A percentile compares a stretch with the other conserved stretches of the same genome.
phyloP scores from a whole-genome alignment of 2,113 vertebrate genomes.

The Choloepus hoffmanni region DNA sequence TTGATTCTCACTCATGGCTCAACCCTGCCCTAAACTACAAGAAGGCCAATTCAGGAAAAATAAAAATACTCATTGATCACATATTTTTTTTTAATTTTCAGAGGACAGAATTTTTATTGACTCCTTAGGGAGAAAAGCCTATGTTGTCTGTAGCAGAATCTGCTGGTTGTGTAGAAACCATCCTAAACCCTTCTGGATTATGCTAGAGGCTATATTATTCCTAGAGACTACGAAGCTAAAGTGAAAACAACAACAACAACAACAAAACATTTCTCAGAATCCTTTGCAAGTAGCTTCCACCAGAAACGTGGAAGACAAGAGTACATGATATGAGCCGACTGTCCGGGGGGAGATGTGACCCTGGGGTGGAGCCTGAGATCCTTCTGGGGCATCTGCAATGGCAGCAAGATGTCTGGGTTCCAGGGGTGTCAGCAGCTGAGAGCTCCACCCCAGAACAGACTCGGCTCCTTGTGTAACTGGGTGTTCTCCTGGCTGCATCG shows the following conservation, averaged over 20 bases:
- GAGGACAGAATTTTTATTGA: background rate
- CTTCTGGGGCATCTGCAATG: background rate
- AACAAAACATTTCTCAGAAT: background rate
- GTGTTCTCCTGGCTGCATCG: background rate
- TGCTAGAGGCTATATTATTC: background rate
- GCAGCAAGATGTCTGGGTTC: background rate
- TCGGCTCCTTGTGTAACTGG: background rate
- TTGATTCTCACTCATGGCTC: background rate
- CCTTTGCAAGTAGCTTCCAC: background rate
- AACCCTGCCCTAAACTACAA: background rate
- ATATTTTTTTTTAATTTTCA: background rate
- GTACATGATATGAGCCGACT: background rate
- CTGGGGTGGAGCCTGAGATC: background rate
- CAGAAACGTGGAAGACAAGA: background rate
- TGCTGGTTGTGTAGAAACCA: background rate
- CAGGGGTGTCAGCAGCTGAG: background rate
- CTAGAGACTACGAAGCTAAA: background rate
- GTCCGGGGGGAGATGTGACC: background rate
- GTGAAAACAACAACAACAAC: background rate
- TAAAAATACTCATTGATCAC: background rate
- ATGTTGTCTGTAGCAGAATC: background rate
- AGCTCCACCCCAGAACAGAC: background rate
- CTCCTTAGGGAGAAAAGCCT: background rate
- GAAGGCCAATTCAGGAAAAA: slow-evolving; percentile 19
- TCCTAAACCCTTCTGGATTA: background rate